A percentile compares a stretch with the other conserved stretches of the same genome.
Evolutionary conservation across 2,113 vertebrate genomes (phyloP).

Genomic region (Orycteropus afer): DNA sequence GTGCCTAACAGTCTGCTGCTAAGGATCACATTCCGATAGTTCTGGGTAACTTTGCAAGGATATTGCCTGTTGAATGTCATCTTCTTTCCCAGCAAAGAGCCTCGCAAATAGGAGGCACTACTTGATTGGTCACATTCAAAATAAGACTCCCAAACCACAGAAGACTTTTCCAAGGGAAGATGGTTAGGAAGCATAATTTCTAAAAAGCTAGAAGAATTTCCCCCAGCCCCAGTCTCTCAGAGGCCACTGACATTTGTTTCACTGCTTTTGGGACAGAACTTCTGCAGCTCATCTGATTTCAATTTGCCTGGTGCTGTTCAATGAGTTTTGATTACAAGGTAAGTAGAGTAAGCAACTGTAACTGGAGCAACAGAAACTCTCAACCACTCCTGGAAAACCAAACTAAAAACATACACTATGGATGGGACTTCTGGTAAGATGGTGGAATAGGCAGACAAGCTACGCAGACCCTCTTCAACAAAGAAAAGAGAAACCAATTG

Average conservation of each 20-base stretch:
- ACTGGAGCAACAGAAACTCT: neutral
- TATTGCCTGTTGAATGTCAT: neutral
- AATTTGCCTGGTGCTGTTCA: neutral
- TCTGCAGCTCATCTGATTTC: neutral
- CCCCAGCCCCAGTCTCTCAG: neutral
- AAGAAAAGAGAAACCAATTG: too few species aligned
- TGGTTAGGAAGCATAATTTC: neutral
- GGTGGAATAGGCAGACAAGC: too few species aligned
- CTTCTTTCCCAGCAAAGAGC: neutral
- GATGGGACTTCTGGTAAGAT: too few species aligned
- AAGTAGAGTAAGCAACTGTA: neutral
- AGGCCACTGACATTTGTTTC: neutral
- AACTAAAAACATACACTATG: neutral
- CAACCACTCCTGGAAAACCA: neutral
- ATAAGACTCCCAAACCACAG: neutral
- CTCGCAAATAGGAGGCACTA: neutral
- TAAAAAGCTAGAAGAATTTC: neutral
- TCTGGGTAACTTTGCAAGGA: neutral
- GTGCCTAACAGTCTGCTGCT: neutral
- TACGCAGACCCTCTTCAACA: too few species aligned
- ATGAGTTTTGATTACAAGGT: constrained; percentile 28
- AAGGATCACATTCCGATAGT: neutral
- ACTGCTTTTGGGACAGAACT: neutral
- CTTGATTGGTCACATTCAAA: neutral
- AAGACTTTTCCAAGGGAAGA: constrained; percentile 20